These are phyloP conservation scores for Plagiodera versicolora DNA, from an alignment of 2,888 invertebrate genomes.

Conservation along the genomic window DNA sequence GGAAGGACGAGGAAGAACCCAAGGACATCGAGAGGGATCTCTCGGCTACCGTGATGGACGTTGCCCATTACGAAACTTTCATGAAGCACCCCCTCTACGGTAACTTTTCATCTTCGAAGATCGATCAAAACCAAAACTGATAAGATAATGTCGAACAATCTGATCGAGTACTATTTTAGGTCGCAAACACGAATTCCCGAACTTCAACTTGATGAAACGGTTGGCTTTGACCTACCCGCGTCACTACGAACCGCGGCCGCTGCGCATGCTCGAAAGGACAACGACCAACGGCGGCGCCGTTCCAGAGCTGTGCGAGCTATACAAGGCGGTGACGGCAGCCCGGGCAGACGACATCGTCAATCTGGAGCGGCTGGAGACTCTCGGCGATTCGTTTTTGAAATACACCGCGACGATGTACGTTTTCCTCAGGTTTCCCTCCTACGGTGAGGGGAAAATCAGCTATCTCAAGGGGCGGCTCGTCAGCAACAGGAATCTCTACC, in stretches of 20 bases:
- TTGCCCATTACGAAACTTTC: constrained; percentile 71
- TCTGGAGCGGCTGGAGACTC: constrained; percentile 80
- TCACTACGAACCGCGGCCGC: constrained; percentile 35
- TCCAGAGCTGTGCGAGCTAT: constrained; percentile 55
- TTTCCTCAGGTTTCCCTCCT: constrained; percentile 66
- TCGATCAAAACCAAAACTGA: too few species aligned
- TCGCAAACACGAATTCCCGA: background rate
- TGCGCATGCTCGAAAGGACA: constrained; percentile 32
- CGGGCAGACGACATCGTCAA: constrained; percentile 75
- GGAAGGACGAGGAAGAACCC: constrained; percentile 64
- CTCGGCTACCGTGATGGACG: constrained; percentile 65
- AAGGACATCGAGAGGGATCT: constrained; percentile 67
- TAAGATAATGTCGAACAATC: too few species aligned
- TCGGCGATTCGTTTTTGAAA: constrained; percentile 90
- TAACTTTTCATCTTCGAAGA: too few species aligned
- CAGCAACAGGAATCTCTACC: constrained; percentile 85
- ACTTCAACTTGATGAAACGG: background rate
- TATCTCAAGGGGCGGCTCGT: constrained; percentile 70
- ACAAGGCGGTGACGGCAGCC: constrained; percentile 68
- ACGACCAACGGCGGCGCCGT: constrained; percentile 43
- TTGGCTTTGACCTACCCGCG: constrained; percentile 30
- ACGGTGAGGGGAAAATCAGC: constrained; percentile 80
- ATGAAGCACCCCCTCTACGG: constrained; percentile 45
- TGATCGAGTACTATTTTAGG: too few species aligned
- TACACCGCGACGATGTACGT: constrained; percentile 74